Base-by-base conservation (phyloP, 2,113 vertebrate genomes). In the Chaetura pelagica region DNA sequence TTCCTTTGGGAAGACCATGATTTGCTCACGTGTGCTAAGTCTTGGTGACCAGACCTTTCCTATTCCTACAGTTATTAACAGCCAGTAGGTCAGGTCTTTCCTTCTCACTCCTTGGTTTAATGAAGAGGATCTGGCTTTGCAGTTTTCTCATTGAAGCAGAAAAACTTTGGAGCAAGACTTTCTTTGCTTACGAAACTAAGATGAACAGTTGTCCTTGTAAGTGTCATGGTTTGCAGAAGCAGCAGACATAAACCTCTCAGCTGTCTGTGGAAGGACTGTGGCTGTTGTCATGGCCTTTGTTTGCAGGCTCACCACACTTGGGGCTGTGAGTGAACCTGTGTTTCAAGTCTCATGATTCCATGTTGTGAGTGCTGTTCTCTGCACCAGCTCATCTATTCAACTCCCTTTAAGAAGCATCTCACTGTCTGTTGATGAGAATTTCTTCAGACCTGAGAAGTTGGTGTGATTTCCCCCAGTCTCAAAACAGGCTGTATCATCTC, bases 171-270 rank as follows among this genome's bases (percentile, higher is more conserved):
- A 82, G 52, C 42, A 48, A 11, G 32, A 49, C 20, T 64, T 34
- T 32, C 24, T 34, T 23, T 79, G 48, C 40, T 78, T 75, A 19
- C 10, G 24, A 73, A 73, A 72, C 44, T 34, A 27, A 69, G 64
- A 46, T 66, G 20, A 17, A 2, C 3, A 0, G 9, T 3, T 3
- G 14, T 32, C 52, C 34, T 23, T n/a, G 38, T 61, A 24, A 10
- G 10, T 27, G 34, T 24, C 74, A 42, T 20, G 29, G 48, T 63
- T 32, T 89, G 73, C 69, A 57, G 64, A 14, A 48, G 73, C 20
- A 74, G 42, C 0, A 29, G 48, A 13, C 1, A 0, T 24, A 40
- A 20, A 35, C 58, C 20, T 20, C 62, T 54, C 51, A 8, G 10
- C 14, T 49, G 12, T 12, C 75, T 61, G 23, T 18, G 73, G 35